Evolutionary conservation across 1,140 invertebrate genomes (phyloP).

Genomic region (Microplitis mediator): DNA sequence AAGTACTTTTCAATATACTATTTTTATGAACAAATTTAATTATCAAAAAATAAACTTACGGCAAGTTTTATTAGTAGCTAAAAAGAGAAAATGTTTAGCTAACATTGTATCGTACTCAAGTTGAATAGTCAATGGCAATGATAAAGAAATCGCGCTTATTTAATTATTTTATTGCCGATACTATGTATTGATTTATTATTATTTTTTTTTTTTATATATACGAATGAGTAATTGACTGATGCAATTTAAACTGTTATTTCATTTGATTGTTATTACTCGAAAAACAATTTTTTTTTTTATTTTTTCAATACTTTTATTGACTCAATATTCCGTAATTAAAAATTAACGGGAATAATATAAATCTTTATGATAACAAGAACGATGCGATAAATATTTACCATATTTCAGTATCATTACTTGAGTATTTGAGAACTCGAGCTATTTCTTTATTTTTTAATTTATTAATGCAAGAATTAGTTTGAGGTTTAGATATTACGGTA

Average conservation of each 20-base stretch:
- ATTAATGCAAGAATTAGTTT: constrained; percentile 30
- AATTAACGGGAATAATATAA: neutral
- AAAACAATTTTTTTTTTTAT: no score
- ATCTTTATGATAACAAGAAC: neutral
- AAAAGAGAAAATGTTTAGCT: neutral
- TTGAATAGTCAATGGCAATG: neutral
- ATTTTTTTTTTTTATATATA: constrained; percentile 41
- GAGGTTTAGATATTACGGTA: constrained; percentile 62
- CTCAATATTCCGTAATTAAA: neutral
- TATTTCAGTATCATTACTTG: constrained; percentile 74
- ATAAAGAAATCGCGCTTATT: neutral
- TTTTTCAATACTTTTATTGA: neutral
- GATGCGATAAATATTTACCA: constrained; percentile 63
- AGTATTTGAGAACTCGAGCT: constrained; percentile 62
- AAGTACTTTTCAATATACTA: no score
- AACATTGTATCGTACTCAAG: neutral
- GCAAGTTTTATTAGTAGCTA: neutral
- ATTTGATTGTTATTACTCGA: no score
- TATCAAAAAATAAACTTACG: constrained; percentile 1
- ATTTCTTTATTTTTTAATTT: constrained; percentile 46
- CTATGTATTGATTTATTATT: constrained; percentile 14
- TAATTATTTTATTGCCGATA: neutral
- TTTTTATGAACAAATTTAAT: neutral
- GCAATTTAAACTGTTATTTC: constrained; percentile 52
- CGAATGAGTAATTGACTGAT: constrained; percentile 57